These are phyloP conservation scores for Hormaphis cornu DNA, from an alignment of 1,140 invertebrate genomes.

Conservation along the genomic window DNA sequence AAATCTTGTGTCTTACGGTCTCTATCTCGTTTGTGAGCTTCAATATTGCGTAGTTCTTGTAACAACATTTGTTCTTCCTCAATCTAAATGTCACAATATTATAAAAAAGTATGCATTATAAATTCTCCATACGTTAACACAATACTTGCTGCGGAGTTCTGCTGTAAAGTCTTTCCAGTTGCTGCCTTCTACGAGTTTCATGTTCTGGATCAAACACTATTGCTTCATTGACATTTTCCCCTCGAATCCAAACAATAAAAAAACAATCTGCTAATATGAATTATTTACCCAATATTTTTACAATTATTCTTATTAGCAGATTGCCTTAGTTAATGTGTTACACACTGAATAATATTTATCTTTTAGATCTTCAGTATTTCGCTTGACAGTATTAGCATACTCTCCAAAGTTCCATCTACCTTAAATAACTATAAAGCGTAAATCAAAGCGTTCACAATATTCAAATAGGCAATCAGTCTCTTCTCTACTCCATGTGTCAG, in stretches of 20 bases:
- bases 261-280: background rate
- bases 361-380: conserved; percentile 90
- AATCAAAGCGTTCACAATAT: conserved; percentile 75
- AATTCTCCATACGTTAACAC: background rate
- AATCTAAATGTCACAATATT: conserved; percentile 48
- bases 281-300: no score
- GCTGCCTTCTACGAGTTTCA: conserved; percentile 86
- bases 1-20: conserved; percentile 97
- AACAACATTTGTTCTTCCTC: conserved; percentile 93
- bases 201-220: conserved; percentile 84
- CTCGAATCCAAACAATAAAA: background rate
- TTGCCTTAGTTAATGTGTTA: conserved; percentile 49
- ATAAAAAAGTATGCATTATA: background rate
- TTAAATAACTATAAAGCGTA: conserved; percentile 86
- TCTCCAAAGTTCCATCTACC: conserved; percentile 79
- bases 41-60: conserved; percentile 88
- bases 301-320: background rate
- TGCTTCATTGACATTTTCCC: conserved; percentile 37
- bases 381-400: conserved; percentile 44
- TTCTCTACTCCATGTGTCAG: conserved; percentile 78
- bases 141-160: conserved; percentile 82
- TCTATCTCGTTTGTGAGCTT: conserved; percentile 89
- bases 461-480: conserved; percentile 96
- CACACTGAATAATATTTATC: conserved; percentile 60
- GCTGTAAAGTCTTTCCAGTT: conserved; percentile 84